Evolutionary conservation across 2,113 vertebrate genomes (phyloP), one percentile per base, ranked within the genome.

Genomic region (Burhinus oedicnemus): DNA sequence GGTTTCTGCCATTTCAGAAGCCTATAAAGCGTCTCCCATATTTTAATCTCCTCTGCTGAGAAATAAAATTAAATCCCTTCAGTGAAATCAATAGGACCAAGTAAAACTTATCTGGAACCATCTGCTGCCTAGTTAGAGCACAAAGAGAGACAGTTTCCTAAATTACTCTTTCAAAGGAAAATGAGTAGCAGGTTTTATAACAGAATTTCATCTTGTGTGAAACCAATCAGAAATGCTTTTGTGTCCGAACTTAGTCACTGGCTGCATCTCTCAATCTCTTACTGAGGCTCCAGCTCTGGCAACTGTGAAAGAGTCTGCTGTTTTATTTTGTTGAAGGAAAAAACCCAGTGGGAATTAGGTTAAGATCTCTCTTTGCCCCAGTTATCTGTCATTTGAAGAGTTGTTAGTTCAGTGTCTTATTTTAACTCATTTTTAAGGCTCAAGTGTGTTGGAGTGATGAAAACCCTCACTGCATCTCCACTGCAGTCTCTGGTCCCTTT

Each of bases 51-150:
- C 36, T 95, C 80, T 92, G 52, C 89, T 91, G 91, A 87, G 95
- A 92, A 93, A 87, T 74, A 91, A 94, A 95, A 96, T 92, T 68
- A 93, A 92, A 91, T 87, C 83, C 34, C 44, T 84, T 83, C 76
- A 68, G 72, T 87, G 89, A 94, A 93, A 93, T 95, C 79, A 92
- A 93, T 83, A 94, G 83, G 60, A 90, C 86, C 55, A 60, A 93
- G 83, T 55, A 96, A 95, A 96, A 96, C n/a, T 71, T 94, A 51
- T 78, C 93, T 91, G 83, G 69, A 96, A 40, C 76, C 93, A 95
- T 94, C 93, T 94, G 92, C 90, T 88, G 90, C 90, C 92, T 86
- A 64, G 71, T 84, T 90, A 90, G 89, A 95, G 74, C 87, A 94
- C 93, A 97, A 96, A 95, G 83, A 57, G 45, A 81, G 72, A 70